phyloP scores from a whole-genome alignment of 1,140 invertebrate genomes.

The Anastrepha obliqua region DNA sequence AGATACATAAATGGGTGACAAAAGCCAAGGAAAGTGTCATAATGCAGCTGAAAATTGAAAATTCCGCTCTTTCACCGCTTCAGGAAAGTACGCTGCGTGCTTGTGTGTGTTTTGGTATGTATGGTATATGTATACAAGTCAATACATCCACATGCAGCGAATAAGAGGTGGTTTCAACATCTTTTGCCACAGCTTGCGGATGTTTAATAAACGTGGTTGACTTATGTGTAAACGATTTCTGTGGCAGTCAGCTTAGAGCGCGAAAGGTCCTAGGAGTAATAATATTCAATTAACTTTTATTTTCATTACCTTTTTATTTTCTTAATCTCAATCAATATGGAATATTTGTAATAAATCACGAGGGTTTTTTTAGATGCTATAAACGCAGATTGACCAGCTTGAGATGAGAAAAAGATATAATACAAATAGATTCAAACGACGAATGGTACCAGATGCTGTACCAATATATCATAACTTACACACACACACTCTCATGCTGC shows the following conservation, averaged over 20 bases:
- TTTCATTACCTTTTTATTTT: not conserved
- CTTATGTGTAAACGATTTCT: not conserved
- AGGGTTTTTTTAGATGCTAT: not conserved
- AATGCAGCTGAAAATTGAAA: constrained; percentile 35
- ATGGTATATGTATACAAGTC: not conserved
- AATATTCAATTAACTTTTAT: not conserved
- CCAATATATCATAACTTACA: not conserved
- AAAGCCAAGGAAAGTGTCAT: not conserved
- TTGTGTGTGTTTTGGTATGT: not conserved
- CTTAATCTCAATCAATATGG: not conserved
- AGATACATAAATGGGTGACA: not conserved
- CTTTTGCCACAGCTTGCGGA: not conserved
- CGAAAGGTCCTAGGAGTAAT: not conserved
- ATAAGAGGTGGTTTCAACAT: not conserved
- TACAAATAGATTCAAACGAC: not conserved
- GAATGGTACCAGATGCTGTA: not conserved
- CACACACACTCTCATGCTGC: no score
- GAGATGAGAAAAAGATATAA: not conserved
- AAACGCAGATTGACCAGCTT: not conserved
- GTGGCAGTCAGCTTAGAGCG: not conserved
- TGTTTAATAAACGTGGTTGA: constrained; percentile 41
- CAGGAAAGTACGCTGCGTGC: not conserved
- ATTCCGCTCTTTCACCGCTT: not conserved
- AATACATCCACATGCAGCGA: not conserved
- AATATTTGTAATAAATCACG: not conserved